These are phyloP conservation scores for Lathronympha strigana DNA, from an alignment of 2,888 invertebrate species.

Conservation along the genomic window DNA sequence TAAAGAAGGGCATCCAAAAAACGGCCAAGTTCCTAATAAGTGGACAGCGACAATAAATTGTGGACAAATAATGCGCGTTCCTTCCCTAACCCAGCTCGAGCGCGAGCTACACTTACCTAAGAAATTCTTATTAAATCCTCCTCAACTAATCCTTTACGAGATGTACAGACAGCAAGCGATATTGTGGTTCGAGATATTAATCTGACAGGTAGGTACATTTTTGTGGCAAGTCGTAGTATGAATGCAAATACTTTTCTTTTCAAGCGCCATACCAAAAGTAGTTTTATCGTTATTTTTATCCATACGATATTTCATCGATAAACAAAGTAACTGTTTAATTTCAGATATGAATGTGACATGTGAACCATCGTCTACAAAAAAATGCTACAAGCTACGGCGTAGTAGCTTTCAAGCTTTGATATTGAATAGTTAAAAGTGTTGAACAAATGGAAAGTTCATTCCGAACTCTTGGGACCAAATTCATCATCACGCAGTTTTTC, in stretches of 20 bases:
- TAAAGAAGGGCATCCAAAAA: neutral
- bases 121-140: slow-evolving; percentile 82
- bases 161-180: slow-evolving; percentile 55
- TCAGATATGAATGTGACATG: too few species aligned
- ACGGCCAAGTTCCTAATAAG: slow-evolving; percentile 25
- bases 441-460: neutral
- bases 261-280: too few species aligned
- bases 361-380: too few species aligned
- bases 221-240: too few species aligned
- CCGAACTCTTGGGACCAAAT: neutral
- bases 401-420: too few species aligned
- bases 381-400: too few species aligned
- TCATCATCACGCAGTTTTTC: too few species aligned
- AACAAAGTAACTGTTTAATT: neutral
- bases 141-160: slow-evolving; percentile 77
- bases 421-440: too few species aligned
- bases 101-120: slow-evolving; percentile 72
- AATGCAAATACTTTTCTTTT: too few species aligned
- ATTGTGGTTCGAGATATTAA: neutral
- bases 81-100: slow-evolving; percentile 43
- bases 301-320: too few species aligned
- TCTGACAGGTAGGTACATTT: neutral
- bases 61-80: neutral
- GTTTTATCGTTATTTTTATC: too few species aligned
- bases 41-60: slow-evolving; percentile 51